Base-by-base conservation (phyloP, 1,140 invertebrate genomes). In the Mya arenaria region DNA sequence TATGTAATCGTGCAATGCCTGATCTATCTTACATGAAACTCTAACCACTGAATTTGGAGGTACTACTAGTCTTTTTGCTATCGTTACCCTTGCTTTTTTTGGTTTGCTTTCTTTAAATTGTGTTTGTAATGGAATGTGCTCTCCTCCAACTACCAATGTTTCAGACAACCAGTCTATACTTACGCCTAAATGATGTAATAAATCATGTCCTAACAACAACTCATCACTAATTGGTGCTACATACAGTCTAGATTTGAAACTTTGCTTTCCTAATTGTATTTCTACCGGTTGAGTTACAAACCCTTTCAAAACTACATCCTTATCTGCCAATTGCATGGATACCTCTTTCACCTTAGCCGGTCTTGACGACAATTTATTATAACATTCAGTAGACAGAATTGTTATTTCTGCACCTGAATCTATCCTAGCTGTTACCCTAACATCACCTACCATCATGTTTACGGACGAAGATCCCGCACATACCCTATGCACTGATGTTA, bases 401-500 rank as follows among this genome's bases (percentile, higher is more conserved):
- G 48, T 36, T 25, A 78, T 78, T 8, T 78, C 63, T 5, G 75
- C 75, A 55, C 75, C 63, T 8, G 75, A 68, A 23, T 68, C 75
- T 66, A 78, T 68, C 13, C 39, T 41, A 4, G 75, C 75, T 25
- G 34, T 65, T 5, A 78, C 34, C 2, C 36, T 17, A 13, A 34
- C 0, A 37, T 78, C 36, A 8, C 62, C 62, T n/a, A 55, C 48
- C 13, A 32, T 66, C 10, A 78, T 48, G 28, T 23, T 25, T 25
- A 78, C 75, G 23, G 30, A 66, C 13, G 74, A 78, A 13, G 62
- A 78, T 8, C 62, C 75, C 34, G 75, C 75, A n/a, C n/a, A n/a
- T n/a, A n/a, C n/a, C n/a, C n/a, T n/a, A n/a, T n/a, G n/a, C n/a
- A n/a, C n/a, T n/a, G n/a, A n/a, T n/a, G n/a, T n/a, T n/a, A n/a